Percentiles rank a stretch among this genome's conserved stretches.
These are phyloP conservation scores for Leptonema lineaticorne DNA, from an alignment of 1,140 invertebrate species.

Conservation along the genomic window DNA sequence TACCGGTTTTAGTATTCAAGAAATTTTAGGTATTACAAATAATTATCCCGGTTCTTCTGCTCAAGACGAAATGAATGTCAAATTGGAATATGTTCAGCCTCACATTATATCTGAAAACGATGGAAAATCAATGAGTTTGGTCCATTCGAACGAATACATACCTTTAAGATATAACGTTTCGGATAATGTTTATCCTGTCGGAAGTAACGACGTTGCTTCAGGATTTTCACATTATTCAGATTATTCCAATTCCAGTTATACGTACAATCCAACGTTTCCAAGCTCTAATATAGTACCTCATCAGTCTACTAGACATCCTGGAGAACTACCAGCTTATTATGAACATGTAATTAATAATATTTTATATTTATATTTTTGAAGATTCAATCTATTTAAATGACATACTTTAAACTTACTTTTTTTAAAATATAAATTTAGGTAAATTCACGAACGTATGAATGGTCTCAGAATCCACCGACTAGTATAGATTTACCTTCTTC, in stretches of 20 bases:
- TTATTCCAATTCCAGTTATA: background rate
- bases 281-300: background rate
- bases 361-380: too few species aligned
- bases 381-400: too few species aligned
- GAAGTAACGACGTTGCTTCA: background rate
- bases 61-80: slow-evolving; percentile 46
- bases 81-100: slow-evolving; percentile 48
- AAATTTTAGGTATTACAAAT: slow-evolving; percentile 53
- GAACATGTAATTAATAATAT: slow-evolving; percentile 26
- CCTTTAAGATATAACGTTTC: slow-evolving; percentile 46
- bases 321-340: slow-evolving; percentile 19
- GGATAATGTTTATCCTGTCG: slow-evolving; percentile 44
- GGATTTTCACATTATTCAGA: background rate
- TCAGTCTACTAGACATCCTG: slow-evolving; percentile 6
- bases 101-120: background rate
- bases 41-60: slow-evolving; percentile 43
- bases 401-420: too few species aligned
- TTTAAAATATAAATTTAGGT: slow-evolving; percentile 11
- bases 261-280: background rate
- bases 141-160: background rate
- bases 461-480: slow-evolving; percentile 36
- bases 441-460: slow-evolving; percentile 12
- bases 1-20: slow-evolving; percentile 54
- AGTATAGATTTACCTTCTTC: slow-evolving; percentile 43
- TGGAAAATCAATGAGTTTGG: background rate